phyloP scores from a whole-genome alignment of 2,888 invertebrate genomes.

The Griposia aprilina region DNA sequence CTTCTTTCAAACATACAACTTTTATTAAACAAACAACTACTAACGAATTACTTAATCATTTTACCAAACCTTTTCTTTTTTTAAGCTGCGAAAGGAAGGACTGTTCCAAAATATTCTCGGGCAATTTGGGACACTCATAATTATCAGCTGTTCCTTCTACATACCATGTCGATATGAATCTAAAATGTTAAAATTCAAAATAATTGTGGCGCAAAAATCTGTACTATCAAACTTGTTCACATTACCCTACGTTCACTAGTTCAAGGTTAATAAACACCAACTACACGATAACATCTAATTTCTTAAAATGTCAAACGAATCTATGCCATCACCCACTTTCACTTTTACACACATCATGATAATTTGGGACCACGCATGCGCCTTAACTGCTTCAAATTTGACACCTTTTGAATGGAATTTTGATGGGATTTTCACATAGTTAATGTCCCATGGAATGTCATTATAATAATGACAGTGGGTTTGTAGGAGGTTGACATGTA shows the following conservation, averaged over 20 bases:
- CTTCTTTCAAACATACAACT: not conserved
- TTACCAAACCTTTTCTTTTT: not conserved
- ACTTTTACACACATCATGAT: slow-evolving; percentile 18
- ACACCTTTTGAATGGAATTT: slow-evolving; percentile 40
- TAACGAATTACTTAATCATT: not conserved
- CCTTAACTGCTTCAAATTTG: slow-evolving; percentile 35
- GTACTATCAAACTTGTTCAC: not conserved
- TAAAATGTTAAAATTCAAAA: not conserved
- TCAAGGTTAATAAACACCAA: slow-evolving; percentile 32
- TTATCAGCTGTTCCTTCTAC: not conserved
- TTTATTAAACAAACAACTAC: not conserved
- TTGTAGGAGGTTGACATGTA: slow-evolving; percentile 9
- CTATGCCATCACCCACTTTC: slow-evolving; percentile 28
- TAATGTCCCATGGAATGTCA: slow-evolving; percentile 41
- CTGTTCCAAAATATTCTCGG: not conserved
- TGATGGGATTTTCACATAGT: slow-evolving; percentile 50
- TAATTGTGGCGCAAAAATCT: not conserved
- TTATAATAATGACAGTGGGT: slow-evolving; percentile 36
- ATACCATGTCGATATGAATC: too few species aligned
- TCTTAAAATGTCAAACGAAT: slow-evolving; percentile 10
- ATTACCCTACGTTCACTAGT: slow-evolving; percentile 11
- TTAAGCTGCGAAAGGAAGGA: not conserved
- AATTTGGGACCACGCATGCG: slow-evolving; percentile 16
- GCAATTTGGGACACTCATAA: not conserved
- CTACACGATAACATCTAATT: not conserved